Evolutionary conservation across 2,797 vertebrate species (phyloP).

Genomic region (Dallia pectoralis): DNA sequence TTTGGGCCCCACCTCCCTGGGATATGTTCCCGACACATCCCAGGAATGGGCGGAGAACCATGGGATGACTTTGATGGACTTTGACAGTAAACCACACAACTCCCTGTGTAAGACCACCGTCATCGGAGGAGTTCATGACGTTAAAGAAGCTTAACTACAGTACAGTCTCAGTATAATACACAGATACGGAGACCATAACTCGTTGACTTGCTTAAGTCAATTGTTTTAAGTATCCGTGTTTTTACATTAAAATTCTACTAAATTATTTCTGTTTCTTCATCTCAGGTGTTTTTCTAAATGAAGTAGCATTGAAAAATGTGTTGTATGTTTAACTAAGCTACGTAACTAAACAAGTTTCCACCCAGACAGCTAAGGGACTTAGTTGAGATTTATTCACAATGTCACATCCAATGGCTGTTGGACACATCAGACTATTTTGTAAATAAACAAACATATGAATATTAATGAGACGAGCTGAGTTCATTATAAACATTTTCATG

Average conservation of each 20-base stretch:
- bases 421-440: not conserved
- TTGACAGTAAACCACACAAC: not conserved
- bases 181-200: not conserved
- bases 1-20: constrained; percentile 11
- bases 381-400: not conserved
- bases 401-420: no score
- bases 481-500: not conserved
- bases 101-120: not conserved
- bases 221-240: not conserved
- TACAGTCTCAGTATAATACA: not conserved
- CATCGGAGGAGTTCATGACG: constrained; percentile 8
- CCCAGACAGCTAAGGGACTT: not conserved
- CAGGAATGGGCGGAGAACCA: not conserved
- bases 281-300: not conserved
- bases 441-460: not conserved
- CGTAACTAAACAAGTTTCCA: not conserved
- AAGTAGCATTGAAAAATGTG: not conserved
- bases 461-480: not conserved
- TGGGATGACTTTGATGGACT: not conserved
- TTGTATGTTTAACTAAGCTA: not conserved
- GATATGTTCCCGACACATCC: constrained; percentile 5
- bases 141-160: constrained; percentile 2
- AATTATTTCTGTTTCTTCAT: not conserved
- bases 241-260: not conserved
- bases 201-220: no score